Evolutionary conservation across 2,888 invertebrate genomes (phyloP).

Genomic region (Brachypalpus laphriformis): DNA sequence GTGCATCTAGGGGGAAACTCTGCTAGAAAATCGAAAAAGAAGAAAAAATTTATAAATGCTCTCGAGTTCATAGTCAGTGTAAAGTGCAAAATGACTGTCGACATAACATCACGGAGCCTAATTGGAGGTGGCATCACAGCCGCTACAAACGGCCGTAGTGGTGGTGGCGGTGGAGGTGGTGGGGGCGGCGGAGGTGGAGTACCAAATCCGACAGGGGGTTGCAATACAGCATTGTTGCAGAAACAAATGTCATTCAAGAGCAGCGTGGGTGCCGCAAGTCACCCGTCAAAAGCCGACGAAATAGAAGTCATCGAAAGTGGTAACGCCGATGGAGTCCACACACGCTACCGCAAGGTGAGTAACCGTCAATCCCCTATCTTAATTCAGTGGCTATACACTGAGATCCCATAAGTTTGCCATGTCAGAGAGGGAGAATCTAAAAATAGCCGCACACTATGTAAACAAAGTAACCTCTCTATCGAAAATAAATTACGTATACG

Average conservation of each 20-base stretch:
- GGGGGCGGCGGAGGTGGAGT: constrained; percentile 81
- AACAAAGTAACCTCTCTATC: constrained; percentile 39
- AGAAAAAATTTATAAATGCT: constrained; percentile 37
- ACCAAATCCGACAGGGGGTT: constrained; percentile 79
- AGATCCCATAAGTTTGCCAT: neutral
- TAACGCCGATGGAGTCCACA: constrained; percentile 77
- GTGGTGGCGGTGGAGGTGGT: constrained; percentile 71
- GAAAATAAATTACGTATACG: constrained; percentile 38
- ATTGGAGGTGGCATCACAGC: constrained; percentile 64
- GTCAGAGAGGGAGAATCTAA: constrained; percentile 24
- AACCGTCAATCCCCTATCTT: constrained; percentile 12
- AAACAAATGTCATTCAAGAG: constrained; percentile 82
- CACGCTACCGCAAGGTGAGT: constrained; percentile 80
- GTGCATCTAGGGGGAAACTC: constrained; percentile 13
- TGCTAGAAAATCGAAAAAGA: constrained; percentile 11
- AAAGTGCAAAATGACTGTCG: constrained; percentile 62
- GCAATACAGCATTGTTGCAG: constrained; percentile 79
- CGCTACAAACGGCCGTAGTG: constrained; percentile 74
- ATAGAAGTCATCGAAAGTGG: constrained; percentile 81
- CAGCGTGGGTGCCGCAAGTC: constrained; percentile 78
- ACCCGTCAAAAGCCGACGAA: constrained; percentile 80
- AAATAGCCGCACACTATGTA: constrained; percentile 54
- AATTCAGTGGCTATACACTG: too few species aligned
- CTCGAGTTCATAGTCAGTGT: constrained; percentile 29
- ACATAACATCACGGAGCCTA: constrained; percentile 66